Conservation (phyloP, 2,113 vertebrate species). For the Paradoxurus hermaphroditus region DNA sequence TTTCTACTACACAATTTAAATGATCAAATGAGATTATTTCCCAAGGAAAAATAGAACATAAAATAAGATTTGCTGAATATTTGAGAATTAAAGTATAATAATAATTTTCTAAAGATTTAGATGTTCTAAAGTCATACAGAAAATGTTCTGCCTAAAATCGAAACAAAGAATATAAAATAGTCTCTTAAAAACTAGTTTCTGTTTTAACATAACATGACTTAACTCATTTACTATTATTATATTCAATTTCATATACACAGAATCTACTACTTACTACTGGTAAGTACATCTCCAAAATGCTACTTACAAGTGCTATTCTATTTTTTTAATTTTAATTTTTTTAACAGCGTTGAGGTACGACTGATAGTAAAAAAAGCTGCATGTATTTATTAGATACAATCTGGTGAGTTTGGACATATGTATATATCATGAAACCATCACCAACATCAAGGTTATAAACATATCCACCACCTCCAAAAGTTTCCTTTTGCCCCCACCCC, state of each 20-base stretch:
- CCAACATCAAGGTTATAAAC: not conserved
- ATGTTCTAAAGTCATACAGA: not conserved
- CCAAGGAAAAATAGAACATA: not conserved
- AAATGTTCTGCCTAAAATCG: not conserved
- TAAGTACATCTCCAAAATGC: not conserved
- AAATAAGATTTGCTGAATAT: not conserved
- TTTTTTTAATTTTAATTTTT: not conserved
- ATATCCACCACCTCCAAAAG: not conserved
- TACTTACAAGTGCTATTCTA: conserved; percentile 15
- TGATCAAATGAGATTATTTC: not conserved
- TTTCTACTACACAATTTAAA: not conserved
- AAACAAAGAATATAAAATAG: not conserved
- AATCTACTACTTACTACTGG: conserved; percentile 1
- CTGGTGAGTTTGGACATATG: not conserved
- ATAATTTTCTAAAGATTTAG: not conserved
- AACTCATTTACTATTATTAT: not conserved
- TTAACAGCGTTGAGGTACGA: not conserved
- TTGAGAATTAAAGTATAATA: not conserved
- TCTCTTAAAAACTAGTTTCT: not conserved
- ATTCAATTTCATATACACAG: not conserved
- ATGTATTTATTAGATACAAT: not conserved
- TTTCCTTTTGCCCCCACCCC: not conserved
- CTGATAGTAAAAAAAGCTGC: not conserved
- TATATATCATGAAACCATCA: not conserved
- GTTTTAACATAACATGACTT: not conserved